Conservation (phyloP, 1,140 invertebrate species). For the Dolichoris vasculosae region DNA sequence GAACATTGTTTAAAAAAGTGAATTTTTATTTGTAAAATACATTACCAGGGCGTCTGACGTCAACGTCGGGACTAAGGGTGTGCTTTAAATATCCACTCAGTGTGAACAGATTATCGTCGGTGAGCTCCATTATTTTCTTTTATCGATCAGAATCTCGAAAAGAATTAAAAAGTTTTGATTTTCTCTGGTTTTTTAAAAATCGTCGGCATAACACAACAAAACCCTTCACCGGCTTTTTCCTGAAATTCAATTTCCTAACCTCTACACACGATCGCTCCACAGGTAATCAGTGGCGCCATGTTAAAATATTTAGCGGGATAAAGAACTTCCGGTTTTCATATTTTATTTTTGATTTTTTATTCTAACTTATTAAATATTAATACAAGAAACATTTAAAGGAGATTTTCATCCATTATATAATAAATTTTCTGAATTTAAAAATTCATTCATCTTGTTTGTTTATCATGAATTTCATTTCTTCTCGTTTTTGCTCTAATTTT, state of each 20-base stretch:
- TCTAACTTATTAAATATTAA: neutral
- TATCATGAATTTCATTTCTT: neutral
- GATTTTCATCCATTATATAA: neutral
- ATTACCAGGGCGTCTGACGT: conserved; percentile 87
- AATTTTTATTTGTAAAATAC: conserved; percentile 45
- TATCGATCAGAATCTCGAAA: neutral
- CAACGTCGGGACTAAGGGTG: conserved; percentile 90
- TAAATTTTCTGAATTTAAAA: neutral
- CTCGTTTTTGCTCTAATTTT: conserved; percentile 24
- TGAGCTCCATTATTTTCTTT: conserved; percentile 82
- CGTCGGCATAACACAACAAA: conserved; percentile 53
- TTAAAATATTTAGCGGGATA: conserved; percentile 33
- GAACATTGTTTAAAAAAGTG: neutral
- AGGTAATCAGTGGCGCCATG: conserved; percentile 33
- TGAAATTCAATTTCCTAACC: conserved; percentile 60
- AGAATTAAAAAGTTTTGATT: conserved; percentile 45
- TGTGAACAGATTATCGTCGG: conserved; percentile 86
- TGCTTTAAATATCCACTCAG: conserved; percentile 89
- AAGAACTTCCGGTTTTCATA: conserved; percentile 33
- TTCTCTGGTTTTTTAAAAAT: conserved; percentile 44
- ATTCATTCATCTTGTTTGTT: neutral
- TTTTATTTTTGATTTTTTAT: neutral
- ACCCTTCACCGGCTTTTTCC: conserved; percentile 54
- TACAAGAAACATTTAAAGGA: neutral
- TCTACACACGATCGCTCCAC: conserved; percentile 12